Percentiles rank a stretch among this genome's conserved stretches.
Conservation (phyloP, 2,113 vertebrate genomes). For the Spheniscus mendiculus region DNA sequence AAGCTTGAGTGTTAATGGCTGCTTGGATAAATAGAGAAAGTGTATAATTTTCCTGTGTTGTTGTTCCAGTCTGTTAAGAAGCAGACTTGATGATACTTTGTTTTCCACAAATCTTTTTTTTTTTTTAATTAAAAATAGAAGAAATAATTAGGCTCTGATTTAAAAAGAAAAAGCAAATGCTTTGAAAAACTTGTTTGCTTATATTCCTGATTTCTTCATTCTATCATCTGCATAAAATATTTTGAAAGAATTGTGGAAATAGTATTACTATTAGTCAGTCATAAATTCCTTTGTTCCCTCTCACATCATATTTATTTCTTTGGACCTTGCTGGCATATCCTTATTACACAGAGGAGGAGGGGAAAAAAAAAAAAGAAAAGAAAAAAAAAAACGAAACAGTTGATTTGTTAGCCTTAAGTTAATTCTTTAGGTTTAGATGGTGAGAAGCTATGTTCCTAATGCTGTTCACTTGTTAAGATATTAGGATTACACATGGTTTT, state of each 20-base stretch:
- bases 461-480: neutral
- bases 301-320: neutral
- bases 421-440: neutral
- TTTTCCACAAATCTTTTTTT: neutral
- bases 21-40: slow-evolving; percentile 15
- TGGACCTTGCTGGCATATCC: neutral
- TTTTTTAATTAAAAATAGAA: neutral
- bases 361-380: too few relatives aligned
- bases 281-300: neutral
- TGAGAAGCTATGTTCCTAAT: neutral
- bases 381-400: neutral
- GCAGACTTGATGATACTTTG: neutral
- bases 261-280: neutral
- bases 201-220: neutral
- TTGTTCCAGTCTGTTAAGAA: neutral
- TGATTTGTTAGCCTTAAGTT: neutral
- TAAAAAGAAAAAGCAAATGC: neutral
- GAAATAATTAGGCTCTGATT: neutral
- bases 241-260: neutral
- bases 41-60: neutral
- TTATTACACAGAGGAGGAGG: neutral
- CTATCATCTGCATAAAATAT: neutral
- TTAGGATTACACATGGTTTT: neutral
- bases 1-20: slow-evolving; percentile 36
- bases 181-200: neutral